Evolutionary conservation across 2,113 vertebrate species (phyloP), one percentile per base, ranked within the genome.

Genomic region (Neoarius graeffei): DNA sequence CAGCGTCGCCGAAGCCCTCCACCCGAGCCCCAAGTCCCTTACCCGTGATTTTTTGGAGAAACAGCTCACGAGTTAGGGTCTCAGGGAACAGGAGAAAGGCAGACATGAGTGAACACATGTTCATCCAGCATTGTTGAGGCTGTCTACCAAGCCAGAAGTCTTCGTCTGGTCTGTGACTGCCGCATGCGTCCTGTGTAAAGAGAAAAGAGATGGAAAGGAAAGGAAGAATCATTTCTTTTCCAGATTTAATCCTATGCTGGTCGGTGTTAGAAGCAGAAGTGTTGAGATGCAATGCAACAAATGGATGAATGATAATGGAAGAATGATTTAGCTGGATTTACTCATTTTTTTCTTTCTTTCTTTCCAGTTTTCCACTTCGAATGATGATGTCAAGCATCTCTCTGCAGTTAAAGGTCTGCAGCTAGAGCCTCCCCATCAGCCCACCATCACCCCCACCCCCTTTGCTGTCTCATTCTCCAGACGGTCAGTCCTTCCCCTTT

Each of bases 51-150:
- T 48, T 85, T 95, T 95, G 83, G 95, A 93, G 94, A 94, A 92
- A 95, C 96, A 96, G 93, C 96, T 97, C 97, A 97, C 97, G 97
- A 97, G 97, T 97, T 97, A 97, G 97, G 97, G 97, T 97, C 97
- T 97, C 97, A 97, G 97, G 97, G 97, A 97, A 96, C 96, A 96
- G 96, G 97, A 97, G 96, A 96, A 97, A 96, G 95, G 95, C 87
- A 30, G 93, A 93, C 93, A 86, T 93, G 91, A 94, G 95, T 93
- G 60, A 30, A n/a, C 20, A 15, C 17, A 60, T 11, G 64, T 83
- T 69, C n/a, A 59, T 54, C 42, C 30, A n/a, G 64, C 67, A 20
- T 10, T 64, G 74, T 56, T 48, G 56, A 35, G 74, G 19, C 56
- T 52, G 67, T 60, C 62, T 84, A 19, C 48, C 14, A n/a, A 52